A percentile compares a stretch with the other conserved stretches of the same genome.
Evolutionary conservation across 2,888 invertebrate species (phyloP).

Genomic region (Drosophila longiperda): DNA sequence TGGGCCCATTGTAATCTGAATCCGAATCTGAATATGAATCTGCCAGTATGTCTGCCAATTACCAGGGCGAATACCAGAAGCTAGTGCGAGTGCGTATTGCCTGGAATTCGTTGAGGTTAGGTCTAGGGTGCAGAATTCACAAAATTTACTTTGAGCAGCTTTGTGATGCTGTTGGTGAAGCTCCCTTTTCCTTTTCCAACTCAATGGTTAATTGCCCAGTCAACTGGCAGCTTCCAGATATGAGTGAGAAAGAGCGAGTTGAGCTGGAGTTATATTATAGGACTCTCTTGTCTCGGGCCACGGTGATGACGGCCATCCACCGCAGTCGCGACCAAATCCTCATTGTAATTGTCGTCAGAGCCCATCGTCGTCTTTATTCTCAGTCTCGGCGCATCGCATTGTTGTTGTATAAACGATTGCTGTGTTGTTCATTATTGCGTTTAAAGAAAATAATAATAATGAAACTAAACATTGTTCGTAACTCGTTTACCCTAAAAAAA

Average conservation of each 20-base stretch:
- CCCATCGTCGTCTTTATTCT: conserved; percentile 47
- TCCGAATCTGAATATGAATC: conserved; percentile 8
- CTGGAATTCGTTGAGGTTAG: conserved; percentile 18
- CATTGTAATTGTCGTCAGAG: conserved; percentile 68
- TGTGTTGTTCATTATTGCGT: conserved; percentile 64
- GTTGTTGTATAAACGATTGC: conserved; percentile 70
- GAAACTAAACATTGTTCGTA: conserved; percentile 46
- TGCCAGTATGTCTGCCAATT: conserved; percentile 64
- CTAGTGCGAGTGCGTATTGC: conserved; percentile 25
- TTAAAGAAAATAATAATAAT: conserved; percentile 48
- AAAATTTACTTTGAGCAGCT: conserved; percentile 57
- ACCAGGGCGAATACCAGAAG: conserved; percentile 37
- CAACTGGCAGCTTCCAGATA: conserved; percentile 67
- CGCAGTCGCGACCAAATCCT: conserved; percentile 59
- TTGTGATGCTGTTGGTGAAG: conserved; percentile 48
- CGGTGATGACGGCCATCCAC: conserved; percentile 65
- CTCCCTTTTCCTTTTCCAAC: conserved; percentile 80
- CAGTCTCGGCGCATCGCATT: conserved; percentile 61
- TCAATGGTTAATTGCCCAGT: conserved; percentile 80
- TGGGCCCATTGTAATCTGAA: conserved; percentile 20
- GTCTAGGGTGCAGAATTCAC: conserved; percentile 53
- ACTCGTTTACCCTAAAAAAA: conserved; percentile 13
- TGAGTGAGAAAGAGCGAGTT: conserved; percentile 32
- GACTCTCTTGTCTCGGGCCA: conserved; percentile 14
- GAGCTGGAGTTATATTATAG: conserved; percentile 14